These are phyloP conservation scores for Lutjanus erythropterus DNA, from an alignment of 2,113 vertebrate genomes.

Conservation along the genomic window DNA sequence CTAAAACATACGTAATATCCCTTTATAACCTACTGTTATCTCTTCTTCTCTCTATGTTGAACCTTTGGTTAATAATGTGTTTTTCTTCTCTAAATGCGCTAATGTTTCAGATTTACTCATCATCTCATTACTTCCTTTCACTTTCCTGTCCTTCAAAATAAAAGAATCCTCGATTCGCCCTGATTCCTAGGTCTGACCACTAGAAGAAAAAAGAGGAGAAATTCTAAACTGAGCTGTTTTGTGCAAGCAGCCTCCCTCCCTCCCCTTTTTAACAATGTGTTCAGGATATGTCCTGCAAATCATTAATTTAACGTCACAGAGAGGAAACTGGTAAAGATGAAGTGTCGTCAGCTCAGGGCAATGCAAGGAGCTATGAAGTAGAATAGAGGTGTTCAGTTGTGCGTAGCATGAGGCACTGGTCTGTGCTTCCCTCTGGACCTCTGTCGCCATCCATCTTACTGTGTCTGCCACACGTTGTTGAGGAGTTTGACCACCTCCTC, in stretches of 20 bases:
- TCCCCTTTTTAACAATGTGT: not conserved
- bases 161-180: constrained; percentile 3
- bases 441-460: constrained; percentile 56
- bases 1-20: constrained; percentile 18
- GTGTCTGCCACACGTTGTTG: constrained; percentile 84
- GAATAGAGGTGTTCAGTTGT: constrained; percentile 65
- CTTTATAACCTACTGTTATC: constrained; percentile 10
- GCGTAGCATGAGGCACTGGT: constrained; percentile 62
- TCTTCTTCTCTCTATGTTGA: not conserved
- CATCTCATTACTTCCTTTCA: not conserved
- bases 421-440: constrained; percentile 33
- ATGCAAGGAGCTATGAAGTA: constrained; percentile 35
- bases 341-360: constrained; percentile 1
- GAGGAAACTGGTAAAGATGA: constrained; percentile 19
- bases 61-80: constrained; percentile 32
- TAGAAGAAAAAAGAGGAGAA: not conserved
- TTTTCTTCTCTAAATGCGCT: constrained; percentile 14
- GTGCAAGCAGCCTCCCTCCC: not conserved
- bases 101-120: not conserved
- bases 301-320: constrained; percentile 1
- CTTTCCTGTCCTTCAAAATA: constrained; percentile 2
- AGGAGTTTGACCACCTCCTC: constrained; percentile 86
- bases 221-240: not conserved
- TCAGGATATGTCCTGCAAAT: constrained; percentile 7
- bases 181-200: not conserved